Conservation (phyloP, 2,888 invertebrate species). For the Clanis bilineata region DNA sequence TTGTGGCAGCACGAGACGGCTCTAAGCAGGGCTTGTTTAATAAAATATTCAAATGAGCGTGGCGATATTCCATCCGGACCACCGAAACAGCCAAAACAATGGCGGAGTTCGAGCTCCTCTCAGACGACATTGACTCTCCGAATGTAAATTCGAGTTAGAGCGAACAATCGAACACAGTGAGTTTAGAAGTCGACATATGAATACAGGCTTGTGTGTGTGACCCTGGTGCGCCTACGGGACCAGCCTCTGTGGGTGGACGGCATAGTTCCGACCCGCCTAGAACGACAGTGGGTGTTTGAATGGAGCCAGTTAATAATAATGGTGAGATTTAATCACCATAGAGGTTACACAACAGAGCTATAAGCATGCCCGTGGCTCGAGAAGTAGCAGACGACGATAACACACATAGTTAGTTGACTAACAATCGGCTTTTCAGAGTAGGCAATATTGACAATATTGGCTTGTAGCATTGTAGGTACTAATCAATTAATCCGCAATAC, state of each 20-base stretch:
- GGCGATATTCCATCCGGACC: slow-evolving; percentile 64
- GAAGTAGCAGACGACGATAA: slow-evolving; percentile 59
- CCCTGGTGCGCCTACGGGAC: slow-evolving; percentile 81
- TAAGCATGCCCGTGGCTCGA: slow-evolving; percentile 71
- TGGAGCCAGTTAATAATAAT: slow-evolving; percentile 82
- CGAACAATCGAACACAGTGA: slow-evolving; percentile 75
- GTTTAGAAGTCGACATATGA: slow-evolving; percentile 71
- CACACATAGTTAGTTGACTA: slow-evolving; percentile 62
- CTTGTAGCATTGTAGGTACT: slow-evolving; percentile 62
- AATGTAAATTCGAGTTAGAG: slow-evolving; percentile 74
- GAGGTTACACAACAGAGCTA: slow-evolving; percentile 77
- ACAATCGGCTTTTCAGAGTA: slow-evolving; percentile 61
- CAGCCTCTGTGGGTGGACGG: slow-evolving; percentile 79
- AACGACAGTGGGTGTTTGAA: slow-evolving; percentile 80
- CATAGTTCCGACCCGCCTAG: slow-evolving; percentile 78
- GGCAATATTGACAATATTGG: slow-evolving; percentile 47
- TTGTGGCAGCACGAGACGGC: slow-evolving; percentile 44
- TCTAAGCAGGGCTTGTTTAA: slow-evolving; percentile 42
- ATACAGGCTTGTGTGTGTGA: slow-evolving; percentile 75
- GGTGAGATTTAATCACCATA: slow-evolving; percentile 82
- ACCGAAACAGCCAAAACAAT: slow-evolving; percentile 77
- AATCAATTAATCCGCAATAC: slow-evolving; percentile 57
- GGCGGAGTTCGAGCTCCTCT: slow-evolving; percentile 71
- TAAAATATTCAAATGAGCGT: slow-evolving; percentile 65
- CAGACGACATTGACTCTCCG: slow-evolving; percentile 72